Evolutionary conservation across 1,140 invertebrate genomes (phyloP), one percentile per base, ranked within the genome.

Genomic region (Caerostris darwini): DNA sequence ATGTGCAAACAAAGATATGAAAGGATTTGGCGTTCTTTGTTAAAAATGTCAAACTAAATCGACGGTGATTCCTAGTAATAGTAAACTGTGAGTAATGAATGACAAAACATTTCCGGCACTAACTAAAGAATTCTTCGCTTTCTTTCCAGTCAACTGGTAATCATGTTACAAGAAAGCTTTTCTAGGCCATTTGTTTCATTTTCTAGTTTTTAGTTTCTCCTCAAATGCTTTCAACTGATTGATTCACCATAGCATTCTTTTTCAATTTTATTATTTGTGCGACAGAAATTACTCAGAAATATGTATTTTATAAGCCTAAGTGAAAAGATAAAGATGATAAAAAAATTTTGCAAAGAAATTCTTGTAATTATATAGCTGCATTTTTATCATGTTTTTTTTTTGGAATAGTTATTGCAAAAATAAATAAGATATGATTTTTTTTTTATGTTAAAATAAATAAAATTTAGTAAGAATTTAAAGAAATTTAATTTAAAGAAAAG

Each of bases 171-270:
- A 57, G 83, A 85, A 85, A 58, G 83, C 56, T 85, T 85, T 85
- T 85, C 83, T 85, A 85, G 83, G 83, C 57, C 57, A 85, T 85
- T 85, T 85, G 83, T 85, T 85, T 85, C 7, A 14, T 34, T 58
- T 85, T 85, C 17, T 58, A 14, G 14, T 85, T 57, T 59, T 85
- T 34, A 34, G 56, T 85, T 85, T 85, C n/a, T 85, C 57, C 53
- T 85, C 83, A 59, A 85, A 85, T 85, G 83, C 83, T 85, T 85
- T 85, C 58, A 85, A 85, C 83, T 85, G 83, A 85, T 85, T 85
- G 83, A 59, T 19, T 34, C 53, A 19, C 56, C 56, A 59, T 85
- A 85, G 57, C 57, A 57, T 85, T 85, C 58, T 85, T 17, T 17
- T 58, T 85, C 19, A 59, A 17, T 85, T 85, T 85, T 77, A 53